Evolutionary conservation across 2,888 invertebrate species (phyloP), one percentile per base, ranked within the genome.

Genomic region (Chrysomela aeneicollis): DNA sequence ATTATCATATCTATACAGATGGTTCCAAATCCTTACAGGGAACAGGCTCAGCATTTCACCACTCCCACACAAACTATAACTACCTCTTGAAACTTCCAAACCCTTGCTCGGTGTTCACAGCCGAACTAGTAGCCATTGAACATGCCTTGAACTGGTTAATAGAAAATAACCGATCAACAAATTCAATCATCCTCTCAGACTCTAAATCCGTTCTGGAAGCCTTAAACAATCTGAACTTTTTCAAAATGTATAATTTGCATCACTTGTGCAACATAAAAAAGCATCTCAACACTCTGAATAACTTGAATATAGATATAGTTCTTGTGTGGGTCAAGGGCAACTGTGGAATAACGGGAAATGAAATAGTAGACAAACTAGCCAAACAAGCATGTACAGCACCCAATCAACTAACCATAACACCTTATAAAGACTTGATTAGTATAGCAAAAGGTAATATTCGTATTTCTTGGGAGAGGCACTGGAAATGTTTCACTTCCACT

Each of bases 11-110:
- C 26, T 26, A 26, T 26, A 42, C 42, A 42, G 42, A 42, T 42
- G 42, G 42, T 42, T 42, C 42, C 42, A 42, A 42, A 42, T 42
- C 42, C 42, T 42, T 42, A 42, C 42, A 42, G 42, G 42, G 42
- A 42, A 42, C 42, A 15, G 42, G 42, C 42, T 42, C 42, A 42
- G 42, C 42, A 42, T 42, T 15, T 42, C 42, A 42, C 42, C 2
- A 15, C 42, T n/a, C 42, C 2, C 42, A 42, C 42, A 42, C 42
- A 42, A 42, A 42, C 42, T 17, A 42, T 42, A 42, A 42, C 42
- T 42, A 42, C 42, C 17, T 42, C 10, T 42, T 42, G 17, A 42
- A 42, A 42, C n/a, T 42, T 10, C 42, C n/a, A 42, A 42, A 42
- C 8, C n/a, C 17, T 42, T 42, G 42, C 10, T 42, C 42, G 42